phyloP scores from a whole-genome alignment of 1,140 invertebrate genomes.

The Trachymyrmex septentrionalis region DNA sequence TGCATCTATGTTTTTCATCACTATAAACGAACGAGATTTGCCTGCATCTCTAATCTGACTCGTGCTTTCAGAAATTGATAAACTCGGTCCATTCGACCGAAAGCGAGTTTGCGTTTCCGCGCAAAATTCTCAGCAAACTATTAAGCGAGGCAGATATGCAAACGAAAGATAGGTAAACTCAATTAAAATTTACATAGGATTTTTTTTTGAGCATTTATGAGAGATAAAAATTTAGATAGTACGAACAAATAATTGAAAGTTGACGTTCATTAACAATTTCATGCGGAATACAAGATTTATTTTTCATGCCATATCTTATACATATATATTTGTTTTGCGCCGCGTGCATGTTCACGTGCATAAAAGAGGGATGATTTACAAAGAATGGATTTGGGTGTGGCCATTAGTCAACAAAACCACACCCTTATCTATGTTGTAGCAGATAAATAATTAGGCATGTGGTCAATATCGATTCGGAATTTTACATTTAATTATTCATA shows the following conservation, averaged over 20 bases:
- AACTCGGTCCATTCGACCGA: conserved; percentile 2
- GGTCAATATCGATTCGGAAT: conserved; percentile 40
- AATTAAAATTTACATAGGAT: conserved; percentile 21
- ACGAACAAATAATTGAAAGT: neutral
- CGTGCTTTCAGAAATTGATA: conserved; percentile 5
- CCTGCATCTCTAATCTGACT: conserved; percentile 3
- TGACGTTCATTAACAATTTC: neutral
- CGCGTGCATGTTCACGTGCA: conserved; percentile 20
- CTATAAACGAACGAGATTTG: neutral
- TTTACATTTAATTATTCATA: conserved; percentile 46
- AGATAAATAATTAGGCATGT: conserved; percentile 55
- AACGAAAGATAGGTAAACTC: neutral
- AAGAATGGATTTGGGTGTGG: conserved; percentile 54
- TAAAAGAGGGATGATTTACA: conserved; percentile 30
- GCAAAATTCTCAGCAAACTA: conserved; percentile 16
- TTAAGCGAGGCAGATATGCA: conserved; percentile 9
- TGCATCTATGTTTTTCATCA: neutral
- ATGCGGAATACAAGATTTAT: neutral
- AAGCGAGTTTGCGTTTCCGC: neutral
- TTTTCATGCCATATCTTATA: neutral
- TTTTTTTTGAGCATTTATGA: neutral
- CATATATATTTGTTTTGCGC: neutral
- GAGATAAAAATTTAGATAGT: neutral
- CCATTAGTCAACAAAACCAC: conserved; percentile 49
- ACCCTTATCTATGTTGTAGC: conserved; percentile 50